Evolutionary conservation across 2,113 vertebrate genomes (phyloP).

Genomic region (Aythya baeri): DNA sequence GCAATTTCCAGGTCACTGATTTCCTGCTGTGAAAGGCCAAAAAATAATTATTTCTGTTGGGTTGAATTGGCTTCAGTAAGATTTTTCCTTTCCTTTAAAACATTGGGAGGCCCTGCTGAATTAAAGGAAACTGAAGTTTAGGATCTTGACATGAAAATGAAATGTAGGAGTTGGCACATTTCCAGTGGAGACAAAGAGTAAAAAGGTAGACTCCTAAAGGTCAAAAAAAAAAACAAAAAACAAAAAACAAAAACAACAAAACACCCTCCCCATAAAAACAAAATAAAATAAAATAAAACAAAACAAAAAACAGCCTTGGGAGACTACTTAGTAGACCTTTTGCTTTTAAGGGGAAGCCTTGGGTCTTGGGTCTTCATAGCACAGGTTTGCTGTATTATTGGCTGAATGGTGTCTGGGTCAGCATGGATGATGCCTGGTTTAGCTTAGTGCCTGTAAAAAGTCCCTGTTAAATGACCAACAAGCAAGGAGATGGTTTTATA

Average conservation of each 20-base stretch:
- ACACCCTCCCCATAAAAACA: background rate
- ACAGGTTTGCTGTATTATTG: background rate
- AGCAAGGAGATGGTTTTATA: background rate
- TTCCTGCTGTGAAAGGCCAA: background rate
- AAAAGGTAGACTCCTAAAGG: background rate
- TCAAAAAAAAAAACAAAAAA: background rate
- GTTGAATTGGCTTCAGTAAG: background rate
- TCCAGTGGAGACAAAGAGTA: background rate
- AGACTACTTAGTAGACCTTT: background rate
- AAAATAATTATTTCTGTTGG: background rate
- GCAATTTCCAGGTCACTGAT: background rate
- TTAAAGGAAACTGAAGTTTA: background rate
- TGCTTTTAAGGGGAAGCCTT: background rate
- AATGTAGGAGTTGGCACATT: background rate
- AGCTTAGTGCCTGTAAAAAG: background rate
- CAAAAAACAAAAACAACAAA: background rate
- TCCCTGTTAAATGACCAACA: background rate
- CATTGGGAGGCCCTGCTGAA: background rate
- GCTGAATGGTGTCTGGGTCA: fast-evolving
- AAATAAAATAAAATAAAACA: background rate
- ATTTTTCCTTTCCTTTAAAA: background rate
- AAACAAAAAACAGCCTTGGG: background rate
- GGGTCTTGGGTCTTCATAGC: background rate
- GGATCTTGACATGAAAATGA: background rate
- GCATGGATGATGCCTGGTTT: background rate